These are phyloP conservation scores for Stegodyphus dumicola DNA, from an alignment of 1,140 invertebrate genomes.

Conservation along the genomic window DNA sequence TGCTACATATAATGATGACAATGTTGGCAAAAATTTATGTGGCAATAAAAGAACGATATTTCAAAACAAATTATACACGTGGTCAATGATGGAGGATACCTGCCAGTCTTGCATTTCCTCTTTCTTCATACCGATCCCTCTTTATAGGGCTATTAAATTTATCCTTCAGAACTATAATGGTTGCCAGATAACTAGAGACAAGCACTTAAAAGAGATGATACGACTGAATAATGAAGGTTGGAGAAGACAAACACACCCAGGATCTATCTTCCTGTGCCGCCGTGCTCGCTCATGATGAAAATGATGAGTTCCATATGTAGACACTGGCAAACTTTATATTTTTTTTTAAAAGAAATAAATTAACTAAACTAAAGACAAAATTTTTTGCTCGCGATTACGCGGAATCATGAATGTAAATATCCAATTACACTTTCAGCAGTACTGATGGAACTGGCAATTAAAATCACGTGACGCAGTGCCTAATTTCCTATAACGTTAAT, in stretches of 20 bases:
- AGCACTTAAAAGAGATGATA: constrained; percentile 35
- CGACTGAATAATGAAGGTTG: constrained; percentile 9
- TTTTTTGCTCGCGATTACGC: neutral
- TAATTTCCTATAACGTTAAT: too few relatives aligned
- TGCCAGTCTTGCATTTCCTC: neutral
- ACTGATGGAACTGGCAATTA: too few relatives aligned
- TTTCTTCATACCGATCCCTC: neutral
- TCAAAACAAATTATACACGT: neutral
- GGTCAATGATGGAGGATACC: neutral
- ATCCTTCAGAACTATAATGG: constrained; percentile 41
- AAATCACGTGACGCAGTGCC: too few relatives aligned
- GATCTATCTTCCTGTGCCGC: neutral
- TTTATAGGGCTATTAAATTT: constrained; percentile 29
- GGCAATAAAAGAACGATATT: too few relatives aligned
- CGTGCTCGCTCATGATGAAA: neutral
- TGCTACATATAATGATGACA: too few relatives aligned
- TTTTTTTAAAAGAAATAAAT: neutral
- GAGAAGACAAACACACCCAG: constrained; percentile 31
- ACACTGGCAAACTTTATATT: neutral
- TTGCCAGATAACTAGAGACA: constrained; percentile 23
- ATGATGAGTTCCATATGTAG: neutral
- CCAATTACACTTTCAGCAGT: neutral
- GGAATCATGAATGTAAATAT: constrained; percentile 20
- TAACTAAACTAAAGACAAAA: neutral
- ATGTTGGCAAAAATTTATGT: too few relatives aligned